phyloP scores from a whole-genome alignment of 2,113 vertebrate genomes.

The Rhipidura dahli region DNA sequence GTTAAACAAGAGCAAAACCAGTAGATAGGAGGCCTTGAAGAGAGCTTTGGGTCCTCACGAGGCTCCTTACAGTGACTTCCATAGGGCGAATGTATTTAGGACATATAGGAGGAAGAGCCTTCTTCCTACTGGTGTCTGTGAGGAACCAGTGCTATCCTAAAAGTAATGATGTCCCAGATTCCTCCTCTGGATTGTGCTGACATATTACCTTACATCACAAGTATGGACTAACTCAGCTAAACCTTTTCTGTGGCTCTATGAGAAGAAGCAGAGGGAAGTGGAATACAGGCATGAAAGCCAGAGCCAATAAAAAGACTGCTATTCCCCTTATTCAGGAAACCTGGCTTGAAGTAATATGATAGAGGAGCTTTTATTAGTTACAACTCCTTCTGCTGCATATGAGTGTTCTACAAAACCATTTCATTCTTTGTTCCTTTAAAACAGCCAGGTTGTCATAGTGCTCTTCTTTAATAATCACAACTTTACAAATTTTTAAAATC shows the following conservation, averaged over 20 bases:
- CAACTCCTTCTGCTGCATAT: background rate
- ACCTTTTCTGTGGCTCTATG: background rate
- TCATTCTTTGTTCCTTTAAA: background rate
- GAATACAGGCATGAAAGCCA: background rate
- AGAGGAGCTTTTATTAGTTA: background rate
- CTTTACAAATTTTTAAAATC: background rate
- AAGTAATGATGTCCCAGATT: background rate
- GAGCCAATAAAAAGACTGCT: background rate
- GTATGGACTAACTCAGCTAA: background rate
- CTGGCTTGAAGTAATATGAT: background rate
- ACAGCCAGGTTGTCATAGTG: background rate
- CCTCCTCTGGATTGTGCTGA: background rate
- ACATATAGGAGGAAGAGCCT: background rate
- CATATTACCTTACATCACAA: background rate
- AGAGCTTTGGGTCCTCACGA: background rate
- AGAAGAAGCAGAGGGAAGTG: background rate
- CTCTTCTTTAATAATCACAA: background rate
- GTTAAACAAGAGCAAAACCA: background rate
- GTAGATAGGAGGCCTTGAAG: background rate
- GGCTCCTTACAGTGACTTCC: background rate
- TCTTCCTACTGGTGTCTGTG: background rate
- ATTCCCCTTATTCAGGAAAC: background rate
- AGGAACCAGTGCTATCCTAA: background rate
- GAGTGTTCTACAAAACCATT: background rate
- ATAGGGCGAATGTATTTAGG: background rate